phyloP scores from a whole-genome alignment of 2,113 vertebrate genomes.

The Pimephales promelas region DNA sequence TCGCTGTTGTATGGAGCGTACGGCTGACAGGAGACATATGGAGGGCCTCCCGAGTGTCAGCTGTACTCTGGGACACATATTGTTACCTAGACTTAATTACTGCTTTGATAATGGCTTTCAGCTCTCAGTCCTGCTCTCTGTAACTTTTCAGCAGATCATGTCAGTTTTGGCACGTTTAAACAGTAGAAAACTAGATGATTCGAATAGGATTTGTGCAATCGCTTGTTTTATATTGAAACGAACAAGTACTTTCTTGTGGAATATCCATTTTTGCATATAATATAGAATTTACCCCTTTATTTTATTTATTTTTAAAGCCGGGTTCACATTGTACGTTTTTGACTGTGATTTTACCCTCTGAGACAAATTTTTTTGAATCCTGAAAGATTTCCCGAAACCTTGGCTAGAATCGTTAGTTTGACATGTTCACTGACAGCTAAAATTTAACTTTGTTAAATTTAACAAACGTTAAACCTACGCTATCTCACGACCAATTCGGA shows the following conservation, averaged over 20 bases:
- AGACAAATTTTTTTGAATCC: no score
- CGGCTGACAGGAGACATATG: slow-evolving; percentile 23
- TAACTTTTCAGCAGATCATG: neutral
- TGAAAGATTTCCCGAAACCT: no score
- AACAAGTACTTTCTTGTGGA: neutral
- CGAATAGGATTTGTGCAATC: neutral
- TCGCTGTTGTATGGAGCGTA: neutral
- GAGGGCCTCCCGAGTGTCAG: neutral
- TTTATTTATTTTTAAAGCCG: neutral
- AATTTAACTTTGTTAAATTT: no score
- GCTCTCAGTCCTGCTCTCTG: neutral
- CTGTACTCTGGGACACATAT: slow-evolving; percentile 10
- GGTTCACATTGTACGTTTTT: no score
- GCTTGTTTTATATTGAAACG: neutral
- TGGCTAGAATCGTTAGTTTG: no score
- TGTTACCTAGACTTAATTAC: slow-evolving; percentile 47
- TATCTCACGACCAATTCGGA: no score
- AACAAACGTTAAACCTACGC: no score
- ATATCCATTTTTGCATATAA: neutral
- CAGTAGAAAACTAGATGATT: neutral
- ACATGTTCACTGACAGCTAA: no score
- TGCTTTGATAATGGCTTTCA: slow-evolving; percentile 7
- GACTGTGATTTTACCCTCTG: no score
- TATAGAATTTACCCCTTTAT: no score
- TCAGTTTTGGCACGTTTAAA: neutral